Evolutionary conservation across 2,888 invertebrate species (phyloP), one percentile per base, ranked within the genome.

Genomic region (Rambutsinella grinnellia): DNA sequence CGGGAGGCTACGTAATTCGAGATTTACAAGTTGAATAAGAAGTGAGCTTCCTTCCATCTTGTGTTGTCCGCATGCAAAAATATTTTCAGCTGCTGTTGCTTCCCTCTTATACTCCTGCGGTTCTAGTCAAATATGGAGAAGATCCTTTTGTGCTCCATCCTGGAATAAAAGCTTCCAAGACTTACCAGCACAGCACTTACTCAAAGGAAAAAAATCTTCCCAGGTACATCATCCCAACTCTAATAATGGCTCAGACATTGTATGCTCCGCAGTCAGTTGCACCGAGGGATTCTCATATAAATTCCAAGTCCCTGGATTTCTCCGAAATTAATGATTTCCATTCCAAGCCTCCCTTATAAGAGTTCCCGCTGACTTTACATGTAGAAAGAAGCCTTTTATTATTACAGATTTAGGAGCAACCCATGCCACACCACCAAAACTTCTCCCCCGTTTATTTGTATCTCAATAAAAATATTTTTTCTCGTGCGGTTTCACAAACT

Each of bases 1-100:
- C 62, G 56, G 61, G 49, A 49, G 54, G 44, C 47, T 74, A 17
- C 61, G 61, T 74, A 74, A 74, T 74, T 74, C 74, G 74, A 74
- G 74, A 74, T 74, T 74, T 74, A 74, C 74, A 53, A 67, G 74
- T 62, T 74, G 74, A 74, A 74, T 74, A 74, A 74, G 74, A 74
- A 72, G 46, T 44, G 21, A 61, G 46, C 24, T 24, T 13, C 51
- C 15, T 49, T 24, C 49, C 17, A 21, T 62, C 26, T 23, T 60
- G 36, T 60, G 8, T 58, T 58, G 58, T 58, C 58, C 62, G 49
- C 62, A 62, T 62, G 62, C 62, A 62, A 62, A 62, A 62, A 62
- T 62, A 62, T 24, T 62, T 47, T 19, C 44, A 10, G 44, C 13
- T 8, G 44, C 44, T 44, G 44, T 44, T 44, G 44, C 44, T 44